phyloP scores from a whole-genome alignment of 2,113 vertebrate genomes.

The Platanista minor region DNA sequence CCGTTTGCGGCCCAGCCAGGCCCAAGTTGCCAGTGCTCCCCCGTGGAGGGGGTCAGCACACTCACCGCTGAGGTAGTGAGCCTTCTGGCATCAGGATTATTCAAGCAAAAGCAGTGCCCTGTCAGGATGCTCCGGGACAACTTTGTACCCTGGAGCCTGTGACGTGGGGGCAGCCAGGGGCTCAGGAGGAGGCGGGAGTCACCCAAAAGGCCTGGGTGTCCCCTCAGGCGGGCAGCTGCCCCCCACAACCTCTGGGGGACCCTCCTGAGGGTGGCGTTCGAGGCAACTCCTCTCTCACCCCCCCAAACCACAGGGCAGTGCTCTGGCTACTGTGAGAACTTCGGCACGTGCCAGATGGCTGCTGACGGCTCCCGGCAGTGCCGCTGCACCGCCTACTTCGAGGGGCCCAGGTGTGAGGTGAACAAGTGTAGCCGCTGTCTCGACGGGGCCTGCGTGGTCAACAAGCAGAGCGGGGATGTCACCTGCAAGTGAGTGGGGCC shows the following conservation, averaged over 20 bases:
- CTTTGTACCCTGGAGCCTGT: neutral
- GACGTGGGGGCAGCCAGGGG: neutral
- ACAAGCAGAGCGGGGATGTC: slow-evolving; percentile 83
- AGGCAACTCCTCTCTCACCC: neutral
- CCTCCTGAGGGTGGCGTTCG: neutral
- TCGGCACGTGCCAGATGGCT: slow-evolving; percentile 87
- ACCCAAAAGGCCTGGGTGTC: neutral
- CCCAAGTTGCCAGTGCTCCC: neutral
- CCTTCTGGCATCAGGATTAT: neutral
- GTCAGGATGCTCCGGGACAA: neutral
- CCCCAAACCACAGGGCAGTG: slow-evolving; percentile 83
- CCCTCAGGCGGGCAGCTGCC: neutral
- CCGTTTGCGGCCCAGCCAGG: neutral
- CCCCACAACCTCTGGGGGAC: too few relatives aligned
- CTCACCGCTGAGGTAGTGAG: neutral
- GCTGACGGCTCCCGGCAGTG: slow-evolving; percentile 86
- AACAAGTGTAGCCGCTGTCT: slow-evolving; percentile 92
- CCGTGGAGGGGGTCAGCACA: neutral
- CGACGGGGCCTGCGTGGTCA: slow-evolving; percentile 86
- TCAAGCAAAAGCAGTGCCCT: neutral
- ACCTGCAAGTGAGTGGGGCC: slow-evolving; percentile 87
- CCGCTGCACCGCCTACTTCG: slow-evolving; percentile 84
- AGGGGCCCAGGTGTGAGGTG: slow-evolving; percentile 86
- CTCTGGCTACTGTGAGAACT: slow-evolving; percentile 89
- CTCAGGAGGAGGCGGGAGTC: neutral